Conservation (phyloP, 1,140 invertebrate species). For the Eufriesea mexicana region DNA sequence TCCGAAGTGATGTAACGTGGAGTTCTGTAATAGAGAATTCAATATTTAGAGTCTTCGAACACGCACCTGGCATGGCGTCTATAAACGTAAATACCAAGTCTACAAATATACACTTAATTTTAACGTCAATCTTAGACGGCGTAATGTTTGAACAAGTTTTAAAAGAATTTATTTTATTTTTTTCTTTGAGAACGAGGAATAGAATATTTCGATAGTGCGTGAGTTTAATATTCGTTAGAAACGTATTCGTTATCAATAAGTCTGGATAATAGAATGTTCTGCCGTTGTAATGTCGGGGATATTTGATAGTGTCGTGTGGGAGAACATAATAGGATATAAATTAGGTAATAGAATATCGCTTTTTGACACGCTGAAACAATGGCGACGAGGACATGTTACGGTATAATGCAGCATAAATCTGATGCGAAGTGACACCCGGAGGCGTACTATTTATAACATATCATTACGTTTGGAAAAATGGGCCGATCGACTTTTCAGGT, state of each 20-base stretch:
- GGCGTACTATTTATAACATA: constrained; percentile 49
- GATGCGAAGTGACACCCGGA: constrained; percentile 1
- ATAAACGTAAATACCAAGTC: constrained; percentile 3
- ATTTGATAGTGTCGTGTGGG: too few relatives aligned
- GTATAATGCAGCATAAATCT: neutral
- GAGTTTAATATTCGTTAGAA: too few relatives aligned
- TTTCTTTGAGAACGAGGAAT: neutral
- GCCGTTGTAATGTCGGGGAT: too few relatives aligned
- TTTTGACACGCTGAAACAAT: neutral
- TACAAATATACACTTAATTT: constrained; percentile 14
- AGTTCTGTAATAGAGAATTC: constrained; percentile 41
- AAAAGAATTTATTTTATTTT: neutral
- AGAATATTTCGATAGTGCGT: too few relatives aligned
- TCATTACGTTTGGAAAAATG: constrained; percentile 58
- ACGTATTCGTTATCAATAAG: too few relatives aligned
- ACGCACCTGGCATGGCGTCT: neutral
- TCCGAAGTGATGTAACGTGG: constrained; percentile 39
- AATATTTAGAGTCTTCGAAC: neutral
- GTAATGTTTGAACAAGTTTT: neutral
- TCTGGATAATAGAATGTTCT: too few relatives aligned
- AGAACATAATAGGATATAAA: too few relatives aligned
- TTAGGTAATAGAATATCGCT: neutral
- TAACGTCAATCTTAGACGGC: neutral
- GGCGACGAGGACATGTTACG: neutral
- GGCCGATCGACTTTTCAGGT: constrained; percentile 63